A percentile compares a stretch with the other conserved stretches of the same genome.
phyloP scores from a whole-genome alignment of 2,797 vertebrate species.

The Lepus townsendii region DNA sequence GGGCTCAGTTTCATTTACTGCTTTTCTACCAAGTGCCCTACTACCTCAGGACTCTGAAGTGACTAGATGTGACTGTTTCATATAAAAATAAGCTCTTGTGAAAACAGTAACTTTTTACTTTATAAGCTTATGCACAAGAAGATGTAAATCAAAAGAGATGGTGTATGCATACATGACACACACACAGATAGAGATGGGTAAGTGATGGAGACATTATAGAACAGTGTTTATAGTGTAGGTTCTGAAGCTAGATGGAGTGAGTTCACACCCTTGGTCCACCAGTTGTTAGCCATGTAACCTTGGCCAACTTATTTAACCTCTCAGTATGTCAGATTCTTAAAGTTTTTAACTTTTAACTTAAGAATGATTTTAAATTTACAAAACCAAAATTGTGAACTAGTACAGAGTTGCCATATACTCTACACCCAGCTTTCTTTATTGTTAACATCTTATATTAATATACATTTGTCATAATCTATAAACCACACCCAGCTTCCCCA shows the following conservation, averaged over 20 bases:
- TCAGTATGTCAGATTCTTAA: not conserved
- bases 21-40: not conserved
- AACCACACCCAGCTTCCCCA: no score
- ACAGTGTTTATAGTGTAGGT: not conserved
- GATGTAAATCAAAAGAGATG: not conserved
- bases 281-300: not conserved
- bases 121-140: slow-evolving; percentile 5
- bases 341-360: no score
- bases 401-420: no score
- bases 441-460: no score
- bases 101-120: not conserved
- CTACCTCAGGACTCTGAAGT: not conserved
- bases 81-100: not conserved
- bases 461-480: no score
- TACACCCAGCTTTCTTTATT: no score
- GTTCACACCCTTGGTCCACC: not conserved
- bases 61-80: not conserved
- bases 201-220: not conserved
- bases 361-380: no score
- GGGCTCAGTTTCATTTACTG: not conserved
- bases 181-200: not conserved
- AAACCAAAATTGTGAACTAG: no score
- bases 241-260: not conserved
- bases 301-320: not conserved
- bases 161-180: not conserved